Base-by-base conservation (phyloP, 2,113 vertebrate genomes). In the Mustela lutreola region DNA sequence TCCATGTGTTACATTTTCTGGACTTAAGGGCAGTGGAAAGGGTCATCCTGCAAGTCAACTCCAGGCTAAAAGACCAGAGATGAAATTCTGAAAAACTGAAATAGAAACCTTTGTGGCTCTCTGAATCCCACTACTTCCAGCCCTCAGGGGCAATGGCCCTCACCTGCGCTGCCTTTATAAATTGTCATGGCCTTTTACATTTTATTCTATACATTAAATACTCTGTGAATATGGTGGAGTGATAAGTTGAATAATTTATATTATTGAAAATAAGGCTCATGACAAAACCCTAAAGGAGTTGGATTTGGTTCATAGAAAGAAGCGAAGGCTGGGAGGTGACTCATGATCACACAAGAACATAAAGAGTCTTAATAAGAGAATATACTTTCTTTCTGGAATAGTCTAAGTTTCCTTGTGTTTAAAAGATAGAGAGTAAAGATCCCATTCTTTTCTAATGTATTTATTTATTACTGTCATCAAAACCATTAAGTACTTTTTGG, bases 401-500 rank as follows among this genome's bases (percentile, higher is more conserved):
- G 36, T 88, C 36, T 91, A 80, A 75, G 16, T 83, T 6, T 71
- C 39, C 60, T 24, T 87, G 60, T 97, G 31, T 90, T 89, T 94
- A 94, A 84, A 95, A 95, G 73, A 78, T 95, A 96, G 18, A 81
- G 95, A 50, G 28, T 89, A 96, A 94, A 82, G 4, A 95, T 31
- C 31, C 8, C 42, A n/a, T 76, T 62, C 24, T 82, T 92, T 82
- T 81, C 67, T 63, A 76, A 93, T 42, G 11, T 65, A 62, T 28
- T 62, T 81, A 81, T 91, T 91, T 92, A 90, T 42, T 33, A 84
- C 24, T 42, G 4, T 70, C 62, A 98, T 85, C 91, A 82, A 91
- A 94, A 81, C 31, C 36, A 85, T 75, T 86, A 85, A 89, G 45
- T 67, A 60, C 48, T 89, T 94, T 89, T 86, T 81, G 78, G 60